Evolutionary conservation across 2,888 invertebrate species (phyloP).

Genomic region (Heliconius charithonia): DNA sequence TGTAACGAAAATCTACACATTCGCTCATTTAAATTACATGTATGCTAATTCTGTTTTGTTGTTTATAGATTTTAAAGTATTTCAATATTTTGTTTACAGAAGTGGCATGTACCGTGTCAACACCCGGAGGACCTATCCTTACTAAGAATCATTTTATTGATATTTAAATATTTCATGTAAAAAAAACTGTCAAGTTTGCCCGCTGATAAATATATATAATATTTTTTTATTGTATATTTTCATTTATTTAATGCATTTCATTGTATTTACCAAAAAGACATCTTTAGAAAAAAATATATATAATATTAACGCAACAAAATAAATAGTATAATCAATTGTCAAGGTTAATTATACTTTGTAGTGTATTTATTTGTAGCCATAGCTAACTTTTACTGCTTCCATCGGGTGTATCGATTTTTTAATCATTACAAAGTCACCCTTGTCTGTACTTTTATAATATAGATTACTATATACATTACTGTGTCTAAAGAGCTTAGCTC

Average conservation of each 20-base stretch:
- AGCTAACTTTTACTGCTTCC: conserved; percentile 10
- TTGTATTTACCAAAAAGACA: not conserved
- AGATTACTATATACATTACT: conserved; percentile 37
- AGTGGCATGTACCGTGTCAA: conserved; percentile 62
- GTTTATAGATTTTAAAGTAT: not conserved
- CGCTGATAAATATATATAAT: not conserved
- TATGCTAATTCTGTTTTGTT: not conserved
- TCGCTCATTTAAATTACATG: no score
- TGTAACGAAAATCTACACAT: no score
- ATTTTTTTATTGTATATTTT: not conserved
- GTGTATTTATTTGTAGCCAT: not conserved
- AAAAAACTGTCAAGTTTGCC: not conserved
- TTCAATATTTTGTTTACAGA: conserved; percentile 54
- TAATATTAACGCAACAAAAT: not conserved
- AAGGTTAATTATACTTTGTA: not conserved
- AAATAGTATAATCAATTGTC: not conserved
- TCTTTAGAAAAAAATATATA: not conserved
- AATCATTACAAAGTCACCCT: conserved; percentile 28
- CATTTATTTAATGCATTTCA: not conserved
- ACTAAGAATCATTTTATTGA: conserved; percentile 45
- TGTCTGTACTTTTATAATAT: conserved; percentile 24
- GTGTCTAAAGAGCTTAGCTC: conserved; percentile 42
- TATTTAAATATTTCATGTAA: not conserved
- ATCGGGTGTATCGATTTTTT: conserved; percentile 24
- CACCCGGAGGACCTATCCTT: conserved; percentile 59